Base-by-base conservation (phyloP, 2,888 invertebrate genomes). In the Elmis aenea region DNA sequence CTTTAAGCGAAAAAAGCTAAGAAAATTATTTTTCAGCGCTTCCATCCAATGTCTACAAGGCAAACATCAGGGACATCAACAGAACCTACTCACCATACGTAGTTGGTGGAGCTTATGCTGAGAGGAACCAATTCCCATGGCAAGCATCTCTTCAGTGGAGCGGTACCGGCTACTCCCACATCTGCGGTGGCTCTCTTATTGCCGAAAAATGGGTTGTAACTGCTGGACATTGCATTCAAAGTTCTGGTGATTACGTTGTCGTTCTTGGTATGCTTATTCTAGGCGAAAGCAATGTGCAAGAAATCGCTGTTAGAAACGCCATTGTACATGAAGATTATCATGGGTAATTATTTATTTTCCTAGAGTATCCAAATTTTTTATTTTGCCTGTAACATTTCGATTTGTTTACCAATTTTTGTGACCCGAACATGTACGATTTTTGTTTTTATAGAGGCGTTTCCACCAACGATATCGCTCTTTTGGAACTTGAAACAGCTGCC, bases 401-500 rank as follows among this genome's bases (percentile, higher is more conserved):
- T n/a, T n/a, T n/a, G n/a, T n/a, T n/a, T n/a, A n/a, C n/a, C n/a
- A n/a, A n/a, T n/a, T n/a, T n/a, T n/a, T n/a, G n/a, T n/a, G n/a
- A n/a, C n/a, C n/a, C n/a, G n/a, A n/a, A n/a, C n/a, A n/a, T n/a
- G n/a, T n/a, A n/a, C 8, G 8, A 18, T 18, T 8, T 18, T 8
- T 6, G 8, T 18, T 18, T 18, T 18, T 18, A 8, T 8, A 18
- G 18, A 5, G 18, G 13, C 21, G 8, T 8, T 44, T 62, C 56
- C 10, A 67, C 68, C 11, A 69, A 73, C 49, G 76, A 77, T 52
- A 68, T 76, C 20, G 74, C 72, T 20, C 48, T 77, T 3, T 48
- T 76, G 9, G 63, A 61, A 29, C 54, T 76, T 24, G 46, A 49
- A 13, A 40, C 38, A 1, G 54, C 62, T 1, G 55, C 71, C 28